Conservation (phyloP, 2,888 invertebrate genomes). For the Cremastobaeus sp. region DNA sequence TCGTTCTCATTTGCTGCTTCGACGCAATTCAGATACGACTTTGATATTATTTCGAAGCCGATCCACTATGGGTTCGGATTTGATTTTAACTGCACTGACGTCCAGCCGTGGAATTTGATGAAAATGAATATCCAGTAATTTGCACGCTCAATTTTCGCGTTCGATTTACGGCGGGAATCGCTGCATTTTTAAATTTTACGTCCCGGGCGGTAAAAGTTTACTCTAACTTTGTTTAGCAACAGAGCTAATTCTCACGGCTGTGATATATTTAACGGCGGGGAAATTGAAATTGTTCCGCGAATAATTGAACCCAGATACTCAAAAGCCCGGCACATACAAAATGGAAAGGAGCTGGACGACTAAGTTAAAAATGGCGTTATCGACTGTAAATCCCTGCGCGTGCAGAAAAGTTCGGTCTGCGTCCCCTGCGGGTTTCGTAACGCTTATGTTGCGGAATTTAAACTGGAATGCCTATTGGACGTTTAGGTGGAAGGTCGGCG, state of each 20-base stretch:
- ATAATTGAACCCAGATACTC: neutral
- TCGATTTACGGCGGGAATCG: no score
- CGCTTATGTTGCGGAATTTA: conserved; percentile 66
- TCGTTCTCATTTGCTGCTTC: conserved; percentile 23
- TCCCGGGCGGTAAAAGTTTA: no score
- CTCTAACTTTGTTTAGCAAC: no score
- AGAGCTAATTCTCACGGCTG: no score
- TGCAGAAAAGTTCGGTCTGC: conserved; percentile 46
- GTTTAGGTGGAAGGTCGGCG: conserved; percentile 39
- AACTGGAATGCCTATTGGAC: conserved; percentile 62
- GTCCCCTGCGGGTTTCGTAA: conserved; percentile 64
- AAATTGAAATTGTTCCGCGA: neutral
- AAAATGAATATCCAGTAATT: no score
- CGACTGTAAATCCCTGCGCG: conserved; percentile 42
- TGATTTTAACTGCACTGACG: no score
- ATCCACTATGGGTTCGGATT: no score
- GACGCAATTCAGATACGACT: conserved; percentile 17
- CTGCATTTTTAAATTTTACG: no score
- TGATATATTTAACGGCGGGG: no score
- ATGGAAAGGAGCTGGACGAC: neutral
- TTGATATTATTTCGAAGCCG: no score
- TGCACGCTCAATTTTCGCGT: no score
- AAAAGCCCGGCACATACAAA: neutral
- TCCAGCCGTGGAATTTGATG: no score
- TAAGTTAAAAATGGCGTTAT: conserved; percentile 29